Evolutionary conservation across 1,140 invertebrate species (phyloP).

Genomic region (Drosophila lacteicornis): DNA sequence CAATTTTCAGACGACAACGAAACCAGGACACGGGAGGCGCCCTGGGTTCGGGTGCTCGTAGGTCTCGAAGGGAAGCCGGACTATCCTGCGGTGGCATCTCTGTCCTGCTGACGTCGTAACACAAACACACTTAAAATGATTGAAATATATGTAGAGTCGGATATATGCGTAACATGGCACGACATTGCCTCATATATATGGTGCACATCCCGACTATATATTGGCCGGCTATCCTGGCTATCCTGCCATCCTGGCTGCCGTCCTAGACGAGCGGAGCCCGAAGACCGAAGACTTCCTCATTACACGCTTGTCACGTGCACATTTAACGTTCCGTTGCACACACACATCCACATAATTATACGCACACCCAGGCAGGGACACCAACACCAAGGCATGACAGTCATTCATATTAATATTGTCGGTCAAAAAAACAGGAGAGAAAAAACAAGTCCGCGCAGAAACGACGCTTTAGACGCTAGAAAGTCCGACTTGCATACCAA

Average conservation of each 20-base stretch:
- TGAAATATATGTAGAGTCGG: conserved; percentile 73
- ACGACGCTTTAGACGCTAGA: conserved; percentile 39
- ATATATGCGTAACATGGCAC: conserved; percentile 72
- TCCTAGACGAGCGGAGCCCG: conserved; percentile 51
- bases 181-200: conserved; percentile 52
- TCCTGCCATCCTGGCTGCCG: conserved; percentile 21
- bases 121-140: conserved; percentile 81
- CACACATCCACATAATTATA: conserved; percentile 67
- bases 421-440: conserved; percentile 50
- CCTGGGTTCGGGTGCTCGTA: conserved; percentile 7
- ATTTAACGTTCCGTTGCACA: conserved; percentile 78
- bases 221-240: conserved; percentile 40
- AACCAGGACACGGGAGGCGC: conserved; percentile 35
- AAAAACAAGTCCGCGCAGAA: conserved; percentile 25
- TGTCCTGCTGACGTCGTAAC: conserved; percentile 66
- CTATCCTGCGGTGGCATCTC: conserved; percentile 53
- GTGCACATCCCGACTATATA: conserved; percentile 47
- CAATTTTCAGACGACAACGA: conserved; percentile 66
- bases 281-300: conserved; percentile 78
- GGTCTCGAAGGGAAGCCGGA: conserved; percentile 9
- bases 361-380: conserved; percentile 39
- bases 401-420: conserved; percentile 79
- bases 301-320: conserved; percentile 80
- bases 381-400: conserved; percentile 55
- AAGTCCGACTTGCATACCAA: conserved; percentile 45